Evolutionary conservation across 2,113 vertebrate species (phyloP).

Genomic region (Dicaeum eximium): DNA sequence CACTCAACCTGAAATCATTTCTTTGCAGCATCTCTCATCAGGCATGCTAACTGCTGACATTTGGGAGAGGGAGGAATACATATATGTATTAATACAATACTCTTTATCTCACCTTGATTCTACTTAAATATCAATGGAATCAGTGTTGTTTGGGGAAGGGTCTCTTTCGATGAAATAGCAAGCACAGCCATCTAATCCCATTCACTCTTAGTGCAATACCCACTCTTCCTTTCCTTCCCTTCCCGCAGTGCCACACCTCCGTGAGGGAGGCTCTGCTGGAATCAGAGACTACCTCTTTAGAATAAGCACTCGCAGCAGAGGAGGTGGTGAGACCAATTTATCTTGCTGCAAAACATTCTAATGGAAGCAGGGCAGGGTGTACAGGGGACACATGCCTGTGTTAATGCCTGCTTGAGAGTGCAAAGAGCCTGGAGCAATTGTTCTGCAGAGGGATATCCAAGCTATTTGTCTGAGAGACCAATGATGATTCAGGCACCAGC

Average conservation of each 20-base stretch:
- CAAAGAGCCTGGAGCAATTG: background rate
- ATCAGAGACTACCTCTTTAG: background rate
- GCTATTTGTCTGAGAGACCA: background rate
- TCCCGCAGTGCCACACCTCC: conserved; percentile 13
- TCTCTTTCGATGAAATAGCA: background rate
- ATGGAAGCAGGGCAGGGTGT: background rate
- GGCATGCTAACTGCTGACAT: background rate
- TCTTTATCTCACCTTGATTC: background rate
- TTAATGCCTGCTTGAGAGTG: background rate
- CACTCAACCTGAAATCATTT: background rate
- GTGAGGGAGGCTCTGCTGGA: background rate
- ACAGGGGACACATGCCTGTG: background rate
- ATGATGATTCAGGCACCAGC: background rate
- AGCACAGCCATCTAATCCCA: background rate
- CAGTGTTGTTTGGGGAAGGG: background rate
- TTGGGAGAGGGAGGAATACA: background rate
- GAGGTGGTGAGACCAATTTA: background rate
- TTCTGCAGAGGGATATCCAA: background rate
- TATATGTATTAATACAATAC: background rate
- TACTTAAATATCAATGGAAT: background rate
- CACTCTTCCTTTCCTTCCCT: background rate
- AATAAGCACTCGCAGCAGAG: background rate
- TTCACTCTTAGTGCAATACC: background rate
- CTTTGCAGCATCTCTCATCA: background rate
- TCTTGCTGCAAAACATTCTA: background rate